Evolutionary conservation across 2,113 vertebrate species (phyloP).

Genomic region (Macaca mulatta): DNA sequence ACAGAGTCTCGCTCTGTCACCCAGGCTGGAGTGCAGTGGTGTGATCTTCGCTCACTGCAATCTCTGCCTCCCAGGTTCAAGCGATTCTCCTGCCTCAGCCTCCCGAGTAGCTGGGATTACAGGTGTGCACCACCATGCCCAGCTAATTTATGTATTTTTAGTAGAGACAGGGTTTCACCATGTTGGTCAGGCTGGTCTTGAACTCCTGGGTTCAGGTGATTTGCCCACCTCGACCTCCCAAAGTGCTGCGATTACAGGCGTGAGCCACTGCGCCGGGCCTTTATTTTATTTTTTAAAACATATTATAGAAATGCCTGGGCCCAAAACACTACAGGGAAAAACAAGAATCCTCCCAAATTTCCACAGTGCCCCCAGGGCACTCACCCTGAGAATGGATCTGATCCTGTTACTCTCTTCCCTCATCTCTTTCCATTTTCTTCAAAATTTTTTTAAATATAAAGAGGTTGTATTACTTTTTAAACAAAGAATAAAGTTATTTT

Average conservation of each 20-base stretch:
- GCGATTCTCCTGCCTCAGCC: no score
- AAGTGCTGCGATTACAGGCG: not conserved
- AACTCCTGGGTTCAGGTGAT: not conserved
- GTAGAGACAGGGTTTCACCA: no score
- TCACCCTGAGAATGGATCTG: not conserved
- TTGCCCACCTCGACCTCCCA: not conserved
- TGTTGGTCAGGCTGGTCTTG: not conserved
- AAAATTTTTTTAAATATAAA: not conserved
- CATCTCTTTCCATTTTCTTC: not conserved
- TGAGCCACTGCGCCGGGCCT: not conserved
- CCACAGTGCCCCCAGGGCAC: not conserved
- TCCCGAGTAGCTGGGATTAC: no score
- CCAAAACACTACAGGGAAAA: not conserved
- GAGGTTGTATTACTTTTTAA: not conserved
- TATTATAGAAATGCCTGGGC: not conserved
- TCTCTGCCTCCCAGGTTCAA: no score
- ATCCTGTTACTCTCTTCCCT: not conserved
- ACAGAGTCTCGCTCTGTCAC: no score
- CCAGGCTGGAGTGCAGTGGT: no score
- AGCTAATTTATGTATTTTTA: no score
- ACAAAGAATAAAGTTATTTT: not conserved
- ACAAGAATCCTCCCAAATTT: not conserved
- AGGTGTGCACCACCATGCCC: no score
- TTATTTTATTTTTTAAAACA: not conserved
- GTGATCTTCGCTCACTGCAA: accelerated